Conservation (phyloP, 2,113 vertebrate genomes). For the Dasyprocta punctata region DNA sequence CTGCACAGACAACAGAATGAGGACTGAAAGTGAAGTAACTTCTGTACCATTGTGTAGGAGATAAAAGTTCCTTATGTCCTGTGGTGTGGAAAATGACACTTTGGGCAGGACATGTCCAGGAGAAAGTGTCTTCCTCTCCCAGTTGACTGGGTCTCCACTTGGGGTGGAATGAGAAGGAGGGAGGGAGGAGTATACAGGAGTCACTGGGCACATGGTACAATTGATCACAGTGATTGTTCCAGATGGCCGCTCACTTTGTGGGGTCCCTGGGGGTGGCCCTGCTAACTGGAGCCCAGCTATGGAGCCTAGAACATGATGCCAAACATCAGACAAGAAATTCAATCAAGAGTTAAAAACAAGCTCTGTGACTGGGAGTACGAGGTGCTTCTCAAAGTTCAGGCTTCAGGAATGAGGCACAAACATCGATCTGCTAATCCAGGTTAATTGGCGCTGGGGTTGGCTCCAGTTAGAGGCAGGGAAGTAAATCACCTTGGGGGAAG, state of each 20-base stretch:
- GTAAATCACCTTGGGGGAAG: neutral
- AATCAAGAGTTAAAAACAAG: neutral
- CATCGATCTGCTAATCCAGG: neutral
- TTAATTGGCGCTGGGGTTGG: too few species aligned
- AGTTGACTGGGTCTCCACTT: too few species aligned
- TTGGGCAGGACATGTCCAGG: neutral
- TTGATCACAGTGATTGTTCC: neutral
- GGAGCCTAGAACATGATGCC: neutral
- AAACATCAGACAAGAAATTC: neutral
- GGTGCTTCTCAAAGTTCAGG: neutral
- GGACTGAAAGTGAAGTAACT: neutral
- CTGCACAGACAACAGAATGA: neutral
- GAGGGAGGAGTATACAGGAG: neutral
- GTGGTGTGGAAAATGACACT: neutral
- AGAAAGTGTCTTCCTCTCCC: neutral
- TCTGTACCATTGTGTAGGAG: accelerated
- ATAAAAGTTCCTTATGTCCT: neutral
- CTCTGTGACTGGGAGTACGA: neutral
- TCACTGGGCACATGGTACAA: accelerated
- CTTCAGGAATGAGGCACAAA: neutral
- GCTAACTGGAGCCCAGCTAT: neutral
- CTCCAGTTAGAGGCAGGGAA: neutral
- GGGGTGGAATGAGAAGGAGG: neutral
- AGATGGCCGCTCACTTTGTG: neutral
- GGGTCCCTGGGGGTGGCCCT: neutral